A percentile compares a stretch with the other conserved stretches of the same genome.
Evolutionary conservation across 2,113 vertebrate species (phyloP).

Genomic region (Anthoscopus minutus): DNA sequence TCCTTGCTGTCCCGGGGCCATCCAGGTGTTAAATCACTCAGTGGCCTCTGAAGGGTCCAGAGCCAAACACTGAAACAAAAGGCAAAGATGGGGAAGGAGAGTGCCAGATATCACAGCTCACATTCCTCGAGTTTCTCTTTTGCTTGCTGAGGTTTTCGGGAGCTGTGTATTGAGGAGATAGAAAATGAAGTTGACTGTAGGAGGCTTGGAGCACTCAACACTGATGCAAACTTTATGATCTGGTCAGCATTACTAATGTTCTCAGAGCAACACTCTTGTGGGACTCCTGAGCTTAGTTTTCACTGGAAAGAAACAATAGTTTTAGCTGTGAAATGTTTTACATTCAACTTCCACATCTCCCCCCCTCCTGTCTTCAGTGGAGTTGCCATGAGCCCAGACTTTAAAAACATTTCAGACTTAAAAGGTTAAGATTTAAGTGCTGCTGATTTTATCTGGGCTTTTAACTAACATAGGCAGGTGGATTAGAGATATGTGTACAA

Average conservation of each 20-base stretch:
- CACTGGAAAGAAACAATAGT: constrained; percentile 28
- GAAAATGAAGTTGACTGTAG: constrained; percentile 43
- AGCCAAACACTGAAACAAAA: constrained; percentile 41
- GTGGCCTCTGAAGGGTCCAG: not conserved
- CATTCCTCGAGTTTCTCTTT: not conserved
- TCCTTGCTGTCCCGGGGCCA: constrained; percentile 18
- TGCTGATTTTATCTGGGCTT: constrained; percentile 84
- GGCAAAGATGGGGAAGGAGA: not conserved
- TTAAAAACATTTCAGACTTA: constrained; percentile 81
- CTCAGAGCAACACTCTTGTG: not conserved
- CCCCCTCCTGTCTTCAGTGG: not conserved
- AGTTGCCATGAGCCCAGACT: constrained; percentile 77
- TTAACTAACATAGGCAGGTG: constrained; percentile 85
- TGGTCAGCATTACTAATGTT: constrained; percentile 29
- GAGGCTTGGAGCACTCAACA: constrained; percentile 39
- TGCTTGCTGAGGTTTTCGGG: not conserved
- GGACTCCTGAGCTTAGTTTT: not conserved
- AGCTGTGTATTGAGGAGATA: not conserved
- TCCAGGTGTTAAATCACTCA: constrained; percentile 59
- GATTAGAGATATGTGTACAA: constrained; percentile 88
- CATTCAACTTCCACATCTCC: constrained; percentile 6
- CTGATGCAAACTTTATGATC: constrained; percentile 32
- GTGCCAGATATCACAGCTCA: not conserved
- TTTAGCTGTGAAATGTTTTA: constrained; percentile 53
- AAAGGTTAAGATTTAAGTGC: constrained; percentile 89